Evolutionary conservation across 2,888 invertebrate species (phyloP).

Genomic region (Dryocosmus kuriphilus): DNA sequence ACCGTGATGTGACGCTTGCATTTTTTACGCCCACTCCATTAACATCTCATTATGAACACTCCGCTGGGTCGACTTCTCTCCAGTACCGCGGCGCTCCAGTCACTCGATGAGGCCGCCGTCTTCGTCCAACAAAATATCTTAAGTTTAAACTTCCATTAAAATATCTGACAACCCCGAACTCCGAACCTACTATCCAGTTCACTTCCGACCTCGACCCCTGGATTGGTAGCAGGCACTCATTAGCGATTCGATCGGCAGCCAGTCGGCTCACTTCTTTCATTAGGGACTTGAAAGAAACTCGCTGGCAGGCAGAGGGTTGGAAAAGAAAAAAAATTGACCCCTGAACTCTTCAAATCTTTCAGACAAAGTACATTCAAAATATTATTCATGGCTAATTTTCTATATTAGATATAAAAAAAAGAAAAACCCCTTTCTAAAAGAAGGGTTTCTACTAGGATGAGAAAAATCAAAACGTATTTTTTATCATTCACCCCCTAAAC

Average conservation of each 20-base stretch:
- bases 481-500: too few relatives aligned
- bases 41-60: constrained; percentile 77
- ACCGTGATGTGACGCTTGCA: constrained; percentile 71
- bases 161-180: constrained; percentile 69
- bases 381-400: too few relatives aligned
- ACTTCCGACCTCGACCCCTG: constrained; percentile 1
- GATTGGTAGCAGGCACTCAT: neutral
- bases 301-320: neutral
- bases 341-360: neutral
- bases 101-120: constrained; percentile 46
- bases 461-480: too few relatives aligned
- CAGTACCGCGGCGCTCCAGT: constrained; percentile 47
- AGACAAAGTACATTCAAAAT: neutral
- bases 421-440: too few relatives aligned
- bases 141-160: constrained; percentile 76
- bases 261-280: constrained; percentile 6
- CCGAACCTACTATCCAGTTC: constrained; percentile 48
- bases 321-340: neutral
- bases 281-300: neutral
- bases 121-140: constrained; percentile 70
- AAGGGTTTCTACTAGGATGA: too few relatives aligned
- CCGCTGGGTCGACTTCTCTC: constrained; percentile 61
- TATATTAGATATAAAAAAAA: too few relatives aligned
- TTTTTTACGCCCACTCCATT: constrained; percentile 75
- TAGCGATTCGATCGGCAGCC: constrained; percentile 39